Evolutionary conservation across 2,113 vertebrate species (phyloP).

Genomic region (Strigops habroptila): DNA sequence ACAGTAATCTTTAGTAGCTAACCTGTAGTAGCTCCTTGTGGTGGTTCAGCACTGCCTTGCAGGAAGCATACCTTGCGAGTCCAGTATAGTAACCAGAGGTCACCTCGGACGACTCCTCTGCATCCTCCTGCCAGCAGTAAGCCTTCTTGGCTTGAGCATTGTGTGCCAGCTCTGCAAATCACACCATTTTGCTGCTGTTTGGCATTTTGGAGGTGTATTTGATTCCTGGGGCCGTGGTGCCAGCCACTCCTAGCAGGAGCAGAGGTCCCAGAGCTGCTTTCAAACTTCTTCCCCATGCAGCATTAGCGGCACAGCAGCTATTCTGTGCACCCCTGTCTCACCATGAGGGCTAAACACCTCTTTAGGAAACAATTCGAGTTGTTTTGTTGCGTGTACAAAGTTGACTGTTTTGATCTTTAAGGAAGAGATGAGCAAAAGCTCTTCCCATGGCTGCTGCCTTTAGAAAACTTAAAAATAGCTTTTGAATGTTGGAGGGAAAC

Average conservation of each 20-base stretch:
- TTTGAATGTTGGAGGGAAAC: slow-evolving; percentile 53
- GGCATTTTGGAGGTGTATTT: background rate
- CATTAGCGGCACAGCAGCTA: background rate
- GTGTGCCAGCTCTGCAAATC: background rate
- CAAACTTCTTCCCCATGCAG: background rate
- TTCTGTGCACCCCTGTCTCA: background rate
- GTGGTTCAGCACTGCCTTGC: background rate
- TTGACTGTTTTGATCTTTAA: background rate
- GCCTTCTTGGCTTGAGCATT: background rate
- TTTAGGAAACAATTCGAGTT: background rate
- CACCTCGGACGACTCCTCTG: background rate
- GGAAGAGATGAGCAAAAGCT: background rate
- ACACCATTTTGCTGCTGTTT: background rate
- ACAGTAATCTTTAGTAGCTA: background rate
- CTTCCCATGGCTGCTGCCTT: background rate
- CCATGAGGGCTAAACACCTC: background rate
- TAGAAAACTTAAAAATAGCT: background rate
- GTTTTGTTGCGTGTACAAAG: background rate
- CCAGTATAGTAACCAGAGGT: background rate
- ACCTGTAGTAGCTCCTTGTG: background rate
- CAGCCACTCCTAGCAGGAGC: slow-evolving; percentile 11
- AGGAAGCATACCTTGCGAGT: background rate
- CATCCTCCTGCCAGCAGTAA: background rate
- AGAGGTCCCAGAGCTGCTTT: background rate
- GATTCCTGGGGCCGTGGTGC: background rate